Evolutionary conservation across 2,113 vertebrate species (phyloP), one percentile per base, ranked within the genome.

Genomic region (Carassius carassius): DNA sequence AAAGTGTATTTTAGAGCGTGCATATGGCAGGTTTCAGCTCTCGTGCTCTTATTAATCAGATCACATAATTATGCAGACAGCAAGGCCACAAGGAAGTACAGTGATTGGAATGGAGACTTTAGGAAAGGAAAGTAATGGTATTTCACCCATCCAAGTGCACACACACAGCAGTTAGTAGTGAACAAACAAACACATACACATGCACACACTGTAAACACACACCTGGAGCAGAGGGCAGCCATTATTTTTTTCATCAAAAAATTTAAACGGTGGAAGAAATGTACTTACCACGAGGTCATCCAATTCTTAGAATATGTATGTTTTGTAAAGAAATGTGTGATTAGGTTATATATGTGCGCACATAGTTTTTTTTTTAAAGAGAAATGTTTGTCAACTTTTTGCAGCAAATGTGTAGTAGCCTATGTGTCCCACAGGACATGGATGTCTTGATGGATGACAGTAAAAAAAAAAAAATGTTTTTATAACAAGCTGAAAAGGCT

Each of bases 1-100:
- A 85, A 89, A 86, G 23, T 67, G 19, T 83, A 74, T 25, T 81
- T 81, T 49, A 84, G 19, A 65, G 21, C 2, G 2, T 58, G 82
- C 86, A 80, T 84, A 84, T 84, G 76, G 76, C 32, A 81, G 60
- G 19, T 63, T 87, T 83, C 49, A 83, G 8, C 16, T 60, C 19
- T 49, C 51, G 10, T 23, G 32, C 65, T 62, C 41, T 76, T 58
- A 80, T 60, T 51, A 85, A 86, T 85, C 56, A 12, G 25, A 51
- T 83, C 37, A 63, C 41, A 51, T 51, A 35, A 84, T 69, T 72
- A 79, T 79, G 76, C n/a, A 32, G 37, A 47, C 41, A 21, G 13
- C 35, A 44, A 69, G 47, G 49, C n/a, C 49, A 67, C 21, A 78
- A 69, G 67, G 49, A 63, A 17, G 29, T 78, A 37, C 5, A 44